Conservation (phyloP, 2,888 invertebrate species). For the Acleris literana region DNA sequence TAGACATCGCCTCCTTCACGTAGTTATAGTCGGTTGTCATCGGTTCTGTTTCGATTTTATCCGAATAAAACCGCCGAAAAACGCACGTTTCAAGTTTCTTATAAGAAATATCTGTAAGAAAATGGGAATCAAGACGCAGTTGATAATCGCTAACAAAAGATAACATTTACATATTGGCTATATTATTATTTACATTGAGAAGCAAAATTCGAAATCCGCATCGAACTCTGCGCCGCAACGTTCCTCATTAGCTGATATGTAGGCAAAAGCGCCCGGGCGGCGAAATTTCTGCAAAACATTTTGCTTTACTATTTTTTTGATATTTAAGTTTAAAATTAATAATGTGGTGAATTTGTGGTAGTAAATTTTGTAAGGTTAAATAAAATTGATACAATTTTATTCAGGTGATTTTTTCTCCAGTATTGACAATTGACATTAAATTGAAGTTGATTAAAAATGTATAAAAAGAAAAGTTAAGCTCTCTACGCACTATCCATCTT, state of each 20-base stretch:
- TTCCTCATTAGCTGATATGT: constrained; percentile 19
- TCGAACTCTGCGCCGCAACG: constrained; percentile 19
- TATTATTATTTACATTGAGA: constrained; percentile 32
- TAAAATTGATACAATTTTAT: no score
- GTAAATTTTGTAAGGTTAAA: not conserved
- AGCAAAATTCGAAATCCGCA: constrained; percentile 46
- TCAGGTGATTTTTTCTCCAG: no score
- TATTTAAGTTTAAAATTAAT: not conserved
- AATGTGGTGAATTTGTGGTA: not conserved
- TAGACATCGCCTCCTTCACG: constrained; percentile 64
- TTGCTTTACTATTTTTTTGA: constrained; percentile 20
- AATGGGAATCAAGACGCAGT: not conserved
- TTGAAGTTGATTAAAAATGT: no score
- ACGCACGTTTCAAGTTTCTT: not conserved
- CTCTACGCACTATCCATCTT: no score
- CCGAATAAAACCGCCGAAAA: constrained; percentile 50
- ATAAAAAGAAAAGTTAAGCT: no score
- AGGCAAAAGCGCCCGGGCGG: constrained; percentile 17
- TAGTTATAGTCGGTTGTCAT: constrained; percentile 69
- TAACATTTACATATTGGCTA: constrained; percentile 22
- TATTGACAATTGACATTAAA: no score
- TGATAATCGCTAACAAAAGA: constrained; percentile 27
- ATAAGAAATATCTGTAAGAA: constrained; percentile 22
- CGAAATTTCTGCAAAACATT: constrained; percentile 19
- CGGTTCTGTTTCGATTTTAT: constrained; percentile 50